Conservation (phyloP, 1,140 invertebrate genomes). For the Lerema accius region DNA sequence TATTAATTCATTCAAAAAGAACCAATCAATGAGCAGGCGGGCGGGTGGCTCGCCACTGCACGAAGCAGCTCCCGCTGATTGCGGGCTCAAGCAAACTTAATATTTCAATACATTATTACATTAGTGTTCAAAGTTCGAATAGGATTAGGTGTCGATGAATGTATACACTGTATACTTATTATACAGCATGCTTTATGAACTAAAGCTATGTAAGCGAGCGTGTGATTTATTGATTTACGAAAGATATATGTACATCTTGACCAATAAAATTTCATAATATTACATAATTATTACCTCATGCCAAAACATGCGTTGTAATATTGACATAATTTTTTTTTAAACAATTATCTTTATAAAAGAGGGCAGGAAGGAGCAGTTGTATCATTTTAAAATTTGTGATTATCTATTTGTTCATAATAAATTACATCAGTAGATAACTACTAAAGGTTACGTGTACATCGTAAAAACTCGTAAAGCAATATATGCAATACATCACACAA, state of each 20-base stretch:
- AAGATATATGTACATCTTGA: neutral
- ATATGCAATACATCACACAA: slow-evolving; percentile 20
- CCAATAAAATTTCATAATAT: neutral
- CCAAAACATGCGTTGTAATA: neutral
- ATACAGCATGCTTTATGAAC: neutral
- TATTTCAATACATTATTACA: too few species aligned
- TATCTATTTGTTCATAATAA: slow-evolving; percentile 4
- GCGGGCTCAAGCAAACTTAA: too few species aligned
- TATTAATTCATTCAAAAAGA: too few species aligned
- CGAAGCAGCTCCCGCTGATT: too few species aligned
- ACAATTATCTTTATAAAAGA: slow-evolving; percentile 1
- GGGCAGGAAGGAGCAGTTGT: slow-evolving; percentile 2
- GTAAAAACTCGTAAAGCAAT: slow-evolving; percentile 19
- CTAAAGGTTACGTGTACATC: slow-evolving; percentile 10
- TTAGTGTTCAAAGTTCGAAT: too few species aligned
- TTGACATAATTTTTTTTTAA: slow-evolving; percentile 2
- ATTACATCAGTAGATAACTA: slow-evolving; percentile 18
- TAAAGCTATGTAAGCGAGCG: neutral
- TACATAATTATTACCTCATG: neutral
- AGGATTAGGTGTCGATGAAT: too few species aligned
- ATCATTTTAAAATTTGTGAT: slow-evolving; percentile 1
- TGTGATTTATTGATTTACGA: neutral
- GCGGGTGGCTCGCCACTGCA: too few species aligned
- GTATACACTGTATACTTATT: too few species aligned
- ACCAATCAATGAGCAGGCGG: too few species aligned